Evolutionary conservation across 2,888 invertebrate genomes (phyloP).

Genomic region (Arenicola marina): DNA sequence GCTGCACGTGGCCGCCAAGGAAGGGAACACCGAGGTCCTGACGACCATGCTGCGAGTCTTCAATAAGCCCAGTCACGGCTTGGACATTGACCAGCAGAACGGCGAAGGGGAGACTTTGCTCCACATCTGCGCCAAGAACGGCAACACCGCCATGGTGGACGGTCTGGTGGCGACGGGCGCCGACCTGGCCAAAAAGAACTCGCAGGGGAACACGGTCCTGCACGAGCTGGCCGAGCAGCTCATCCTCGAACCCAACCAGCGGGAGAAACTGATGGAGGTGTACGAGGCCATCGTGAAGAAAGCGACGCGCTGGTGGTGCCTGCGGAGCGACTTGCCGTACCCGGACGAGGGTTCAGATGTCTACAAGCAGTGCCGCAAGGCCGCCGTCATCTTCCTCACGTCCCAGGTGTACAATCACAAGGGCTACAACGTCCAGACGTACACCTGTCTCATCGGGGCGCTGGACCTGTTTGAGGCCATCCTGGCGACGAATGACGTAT

Average conservation of each 20-base stretch:
- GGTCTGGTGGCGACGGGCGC: slow-evolving; percentile 43
- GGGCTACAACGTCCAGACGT: slow-evolving; percentile 42
- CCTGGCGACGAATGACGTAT: slow-evolving; percentile 45
- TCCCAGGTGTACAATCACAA: slow-evolving; percentile 42
- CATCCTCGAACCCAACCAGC: slow-evolving; percentile 28
- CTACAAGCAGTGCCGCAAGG: slow-evolving; percentile 30
- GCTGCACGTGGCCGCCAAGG: slow-evolving; percentile 31
- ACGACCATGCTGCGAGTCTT: slow-evolving; percentile 27
- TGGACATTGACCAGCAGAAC: slow-evolving; percentile 29
- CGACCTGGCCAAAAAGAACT: slow-evolving; percentile 41
- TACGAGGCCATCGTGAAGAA: slow-evolving; percentile 17
- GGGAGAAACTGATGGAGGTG: slow-evolving; percentile 29
- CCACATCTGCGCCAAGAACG: slow-evolving; percentile 29
- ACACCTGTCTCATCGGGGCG: slow-evolving; percentile 44
- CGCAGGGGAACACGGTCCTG: slow-evolving; percentile 48
- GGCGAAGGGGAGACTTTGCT: slow-evolving; percentile 26
- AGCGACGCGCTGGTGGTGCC: slow-evolving; percentile 48
- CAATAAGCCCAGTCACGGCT: slow-evolving; percentile 28
- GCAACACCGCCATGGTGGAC: slow-evolving; percentile 29
- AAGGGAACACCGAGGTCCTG: slow-evolving; percentile 11
- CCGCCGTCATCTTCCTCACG: slow-evolving; percentile 41
- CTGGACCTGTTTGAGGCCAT: slow-evolving; percentile 43
- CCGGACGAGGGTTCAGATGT: slow-evolving; percentile 39
- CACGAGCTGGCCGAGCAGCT: slow-evolving; percentile 43
- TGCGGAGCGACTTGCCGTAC: slow-evolving; percentile 35